phyloP scores from a whole-genome alignment of 2,888 invertebrate genomes.

The Gibbula magus region DNA sequence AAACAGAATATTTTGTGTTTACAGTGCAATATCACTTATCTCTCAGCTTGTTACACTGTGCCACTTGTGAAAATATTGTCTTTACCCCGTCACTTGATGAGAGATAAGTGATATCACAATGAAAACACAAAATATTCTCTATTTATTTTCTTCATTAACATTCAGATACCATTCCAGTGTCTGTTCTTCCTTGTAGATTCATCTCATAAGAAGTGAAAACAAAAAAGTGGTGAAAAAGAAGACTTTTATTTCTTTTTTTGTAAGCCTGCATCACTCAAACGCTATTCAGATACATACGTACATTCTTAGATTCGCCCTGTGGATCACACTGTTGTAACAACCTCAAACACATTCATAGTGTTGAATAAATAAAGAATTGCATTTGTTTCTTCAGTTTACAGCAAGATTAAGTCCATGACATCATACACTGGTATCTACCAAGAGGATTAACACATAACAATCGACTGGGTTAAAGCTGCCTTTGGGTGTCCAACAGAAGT shows the following conservation, averaged over 20 bases:
- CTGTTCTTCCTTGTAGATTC: no score
- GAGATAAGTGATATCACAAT: no score
- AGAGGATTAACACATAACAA: background rate
- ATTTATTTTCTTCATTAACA: no score
- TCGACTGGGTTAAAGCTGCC: background rate
- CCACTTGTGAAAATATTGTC: no score
- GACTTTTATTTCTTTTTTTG: slow-evolving; percentile 17
- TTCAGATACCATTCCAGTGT: no score
- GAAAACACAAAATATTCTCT: no score
- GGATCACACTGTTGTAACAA: background rate
- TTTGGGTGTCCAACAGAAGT: background rate
- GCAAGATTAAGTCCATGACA: slow-evolving; percentile 5
- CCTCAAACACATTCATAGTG: background rate
- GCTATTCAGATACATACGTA: slow-evolving; percentile 15
- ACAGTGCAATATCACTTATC: no score
- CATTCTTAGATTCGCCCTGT: background rate
- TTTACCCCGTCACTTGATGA: no score
- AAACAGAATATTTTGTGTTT: no score
- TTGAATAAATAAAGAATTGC: slow-evolving; percentile 17
- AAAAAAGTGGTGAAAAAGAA: background rate
- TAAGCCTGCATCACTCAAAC: slow-evolving; percentile 12
- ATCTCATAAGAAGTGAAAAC: no score
- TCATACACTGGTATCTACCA: background rate
- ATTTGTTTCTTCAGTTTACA: slow-evolving; percentile 17
- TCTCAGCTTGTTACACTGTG: no score